These are phyloP conservation scores for Sphaeramia orbicularis DNA, from an alignment of 2,797 vertebrate genomes.

Conservation along the genomic window DNA sequence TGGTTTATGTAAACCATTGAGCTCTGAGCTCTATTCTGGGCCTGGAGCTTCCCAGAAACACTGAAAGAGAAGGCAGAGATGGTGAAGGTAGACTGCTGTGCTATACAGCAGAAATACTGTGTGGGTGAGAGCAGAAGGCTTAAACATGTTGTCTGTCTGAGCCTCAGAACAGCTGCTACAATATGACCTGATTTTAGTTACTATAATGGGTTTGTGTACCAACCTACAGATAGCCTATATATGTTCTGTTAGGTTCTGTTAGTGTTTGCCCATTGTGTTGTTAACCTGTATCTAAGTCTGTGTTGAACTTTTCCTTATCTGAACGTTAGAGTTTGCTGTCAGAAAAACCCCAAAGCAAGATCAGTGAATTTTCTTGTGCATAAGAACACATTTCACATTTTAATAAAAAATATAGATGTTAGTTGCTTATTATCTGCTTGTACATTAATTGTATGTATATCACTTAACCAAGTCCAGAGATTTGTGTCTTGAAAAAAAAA, in stretches of 20 bases:
- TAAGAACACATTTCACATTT: neutral
- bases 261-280: neutral
- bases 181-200: conserved; percentile 68
- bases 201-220: conserved; percentile 47
- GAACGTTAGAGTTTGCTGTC: neutral
- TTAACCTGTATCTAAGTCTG: neutral
- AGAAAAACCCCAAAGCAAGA: neutral
- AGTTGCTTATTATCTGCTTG: no score
- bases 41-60: conserved; percentile 72
- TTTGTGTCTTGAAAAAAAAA: no score
- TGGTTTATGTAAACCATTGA: conserved; percentile 78
- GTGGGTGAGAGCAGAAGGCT: conserved; percentile 76
- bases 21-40: conserved; percentile 82
- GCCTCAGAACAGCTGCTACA: conserved; percentile 50
- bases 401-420: no score
- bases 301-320: neutral
- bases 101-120: conserved; percentile 57
- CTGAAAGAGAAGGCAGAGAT: conserved; percentile 61
- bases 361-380: neutral
- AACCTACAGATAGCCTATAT: conserved; percentile 22
- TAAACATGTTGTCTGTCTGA: conserved; percentile 71
- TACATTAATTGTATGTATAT: no score
- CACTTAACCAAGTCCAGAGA: no score
- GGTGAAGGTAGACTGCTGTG: conserved; percentile 69
- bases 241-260: conserved; percentile 8